A percentile compares a stretch with the other conserved stretches of the same genome.
Evolutionary conservation across 2,888 invertebrate species (phyloP).

Genomic region (Caenorhabditis sinica): DNA sequence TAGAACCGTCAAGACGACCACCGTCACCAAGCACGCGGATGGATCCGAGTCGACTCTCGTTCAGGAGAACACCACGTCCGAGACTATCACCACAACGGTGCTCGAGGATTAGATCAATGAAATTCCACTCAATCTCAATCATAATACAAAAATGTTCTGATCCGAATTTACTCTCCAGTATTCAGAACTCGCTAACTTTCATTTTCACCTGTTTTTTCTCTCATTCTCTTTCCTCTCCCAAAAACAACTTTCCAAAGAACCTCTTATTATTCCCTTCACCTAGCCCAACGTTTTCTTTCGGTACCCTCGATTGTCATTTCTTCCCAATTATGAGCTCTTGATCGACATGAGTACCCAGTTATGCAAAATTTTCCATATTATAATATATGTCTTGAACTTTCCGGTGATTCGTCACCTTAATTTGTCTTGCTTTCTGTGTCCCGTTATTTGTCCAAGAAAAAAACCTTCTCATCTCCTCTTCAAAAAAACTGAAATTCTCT

Average conservation of each 20-base stretch:
- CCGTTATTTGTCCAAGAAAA: background rate
- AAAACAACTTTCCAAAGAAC: slow-evolving; percentile 24
- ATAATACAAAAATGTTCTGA: background rate
- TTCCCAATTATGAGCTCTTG: background rate
- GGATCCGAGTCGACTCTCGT: slow-evolving; percentile 68
- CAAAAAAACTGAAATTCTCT: slow-evolving; percentile 10
- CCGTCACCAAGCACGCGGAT: slow-evolving; percentile 70
- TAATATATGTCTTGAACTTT: background rate
- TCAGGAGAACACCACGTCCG: slow-evolving; percentile 68
- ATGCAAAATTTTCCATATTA: background rate
- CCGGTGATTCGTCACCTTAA: slow-evolving; percentile 58
- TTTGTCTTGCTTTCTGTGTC: slow-evolving; percentile 38
- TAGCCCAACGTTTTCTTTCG: background rate
- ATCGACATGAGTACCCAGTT: background rate
- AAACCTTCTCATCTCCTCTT: background rate
- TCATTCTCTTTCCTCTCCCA: background rate
- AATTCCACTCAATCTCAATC: background rate
- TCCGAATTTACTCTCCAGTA: background rate
- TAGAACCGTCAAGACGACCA: slow-evolving; percentile 64
- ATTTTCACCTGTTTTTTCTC: background rate
- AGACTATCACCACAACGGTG: slow-evolving; percentile 26
- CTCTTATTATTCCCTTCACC: background rate
- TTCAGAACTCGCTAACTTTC: background rate
- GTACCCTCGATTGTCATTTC: slow-evolving; percentile 5
- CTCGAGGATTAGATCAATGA: slow-evolving; percentile 28